These are phyloP conservation scores for Poeciliopsis retropinna DNA, from an alignment of 2,113 vertebrate species.

Conservation along the genomic window DNA sequence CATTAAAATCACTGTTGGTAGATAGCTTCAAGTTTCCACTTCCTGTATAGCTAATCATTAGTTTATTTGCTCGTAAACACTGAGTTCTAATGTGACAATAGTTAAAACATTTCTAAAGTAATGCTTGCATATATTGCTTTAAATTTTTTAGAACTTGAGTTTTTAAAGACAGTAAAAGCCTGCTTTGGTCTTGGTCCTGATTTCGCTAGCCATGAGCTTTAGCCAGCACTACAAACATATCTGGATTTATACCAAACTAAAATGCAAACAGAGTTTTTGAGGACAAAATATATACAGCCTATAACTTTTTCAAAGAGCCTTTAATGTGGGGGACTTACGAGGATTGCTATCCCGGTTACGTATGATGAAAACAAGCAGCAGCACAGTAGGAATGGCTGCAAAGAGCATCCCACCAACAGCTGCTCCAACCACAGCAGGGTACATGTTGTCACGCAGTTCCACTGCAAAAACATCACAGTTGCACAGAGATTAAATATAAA, in stretches of 20 bases:
- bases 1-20: background rate
- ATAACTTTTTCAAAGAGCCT: background rate
- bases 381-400: constrained; percentile 73
- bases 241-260: background rate
- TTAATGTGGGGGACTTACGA: constrained; percentile 75
- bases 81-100: background rate
- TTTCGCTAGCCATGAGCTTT: background rate
- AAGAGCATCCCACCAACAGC: constrained; percentile 84
- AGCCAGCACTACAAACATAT: background rate
- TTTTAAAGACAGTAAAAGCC: background rate
- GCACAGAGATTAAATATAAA: background rate
- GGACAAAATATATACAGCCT: background rate
- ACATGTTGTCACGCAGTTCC: constrained; percentile 79
- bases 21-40: no score
- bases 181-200: background rate
- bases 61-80: background rate
- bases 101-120: background rate
- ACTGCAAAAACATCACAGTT: constrained; percentile 78
- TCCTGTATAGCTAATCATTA: background rate
- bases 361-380: constrained; percentile 82
- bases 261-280: background rate
- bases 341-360: constrained; percentile 85
- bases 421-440: constrained; percentile 85
- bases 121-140: no score
- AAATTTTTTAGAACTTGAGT: no score